Evolutionary conservation across 2,113 vertebrate genomes (phyloP).

Genomic region (Cichladusa arquata): DNA sequence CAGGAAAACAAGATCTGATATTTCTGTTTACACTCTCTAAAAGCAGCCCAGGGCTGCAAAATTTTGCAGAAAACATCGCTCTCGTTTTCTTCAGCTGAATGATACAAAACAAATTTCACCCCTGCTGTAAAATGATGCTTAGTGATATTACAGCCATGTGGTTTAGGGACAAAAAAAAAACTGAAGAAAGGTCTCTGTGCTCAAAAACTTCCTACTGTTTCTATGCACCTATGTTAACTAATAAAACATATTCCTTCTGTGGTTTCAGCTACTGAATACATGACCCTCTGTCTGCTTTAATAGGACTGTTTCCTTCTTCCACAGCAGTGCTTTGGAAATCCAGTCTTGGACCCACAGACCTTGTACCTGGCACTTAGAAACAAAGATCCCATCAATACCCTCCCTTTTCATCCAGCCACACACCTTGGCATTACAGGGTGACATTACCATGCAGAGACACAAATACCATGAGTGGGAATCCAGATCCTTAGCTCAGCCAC

Average conservation of each 20-base stretch:
- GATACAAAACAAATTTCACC: background rate
- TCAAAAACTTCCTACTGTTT: background rate
- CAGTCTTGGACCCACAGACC: background rate
- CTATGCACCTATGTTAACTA: fast-evolving
- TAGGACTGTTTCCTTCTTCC: background rate
- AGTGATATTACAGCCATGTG: background rate
- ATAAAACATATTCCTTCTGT: background rate
- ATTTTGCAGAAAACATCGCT: background rate
- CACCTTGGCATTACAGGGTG: background rate
- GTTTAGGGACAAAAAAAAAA: background rate
- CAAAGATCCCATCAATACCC: background rate
- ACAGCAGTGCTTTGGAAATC: background rate
- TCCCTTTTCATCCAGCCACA: background rate
- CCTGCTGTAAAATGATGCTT: background rate
- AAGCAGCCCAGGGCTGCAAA: background rate
- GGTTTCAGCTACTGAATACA: background rate
- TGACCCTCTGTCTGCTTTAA: background rate
- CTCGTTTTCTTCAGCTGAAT: background rate
- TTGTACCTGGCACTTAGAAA: background rate
- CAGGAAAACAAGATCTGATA: background rate
- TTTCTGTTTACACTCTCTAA: background rate
- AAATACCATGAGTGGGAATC: fast-evolving
- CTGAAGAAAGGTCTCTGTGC: background rate
- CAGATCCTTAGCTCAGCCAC: background rate
- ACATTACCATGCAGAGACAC: background rate